phyloP scores from a whole-genome alignment of 2,797 vertebrate genomes.

The Pseudopleuronectes americanus region DNA sequence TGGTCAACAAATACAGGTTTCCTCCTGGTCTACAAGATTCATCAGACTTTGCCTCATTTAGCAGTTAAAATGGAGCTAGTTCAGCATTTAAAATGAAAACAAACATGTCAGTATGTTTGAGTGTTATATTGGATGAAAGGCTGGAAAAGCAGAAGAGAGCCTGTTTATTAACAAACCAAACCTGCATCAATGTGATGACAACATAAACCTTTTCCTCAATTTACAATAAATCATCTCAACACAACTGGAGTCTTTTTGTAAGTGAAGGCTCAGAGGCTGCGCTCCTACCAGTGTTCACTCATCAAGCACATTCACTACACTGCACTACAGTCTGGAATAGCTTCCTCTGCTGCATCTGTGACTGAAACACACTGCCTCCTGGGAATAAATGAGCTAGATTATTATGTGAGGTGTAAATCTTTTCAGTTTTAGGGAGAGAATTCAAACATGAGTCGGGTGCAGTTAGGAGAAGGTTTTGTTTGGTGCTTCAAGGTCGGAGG shows the following conservation, averaged over 20 bases:
- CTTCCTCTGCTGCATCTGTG: background rate
- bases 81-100: too few relatives aligned
- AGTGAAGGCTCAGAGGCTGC: background rate
- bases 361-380: background rate
- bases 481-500: too few relatives aligned
- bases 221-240: constrained; percentile 19
- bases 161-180: constrained; percentile 54
- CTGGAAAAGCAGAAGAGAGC: constrained; percentile 5
- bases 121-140: background rate
- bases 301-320: background rate
- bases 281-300: background rate
- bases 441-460: too few relatives aligned
- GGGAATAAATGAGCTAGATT: background rate
- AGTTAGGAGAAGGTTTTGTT: too few relatives aligned
- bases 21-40: too few relatives aligned
- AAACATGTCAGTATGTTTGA: too few relatives aligned
- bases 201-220: constrained; percentile 4
- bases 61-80: too few relatives aligned
- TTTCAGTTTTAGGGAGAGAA: too few relatives aligned
- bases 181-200: constrained; percentile 31
- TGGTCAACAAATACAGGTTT: too few relatives aligned
- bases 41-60: too few relatives aligned
- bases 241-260: background rate
- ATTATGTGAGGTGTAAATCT: too few relatives aligned
- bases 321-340: background rate